phyloP scores from a whole-genome alignment of 2,797 vertebrate species.

The Muscicapa striata region DNA sequence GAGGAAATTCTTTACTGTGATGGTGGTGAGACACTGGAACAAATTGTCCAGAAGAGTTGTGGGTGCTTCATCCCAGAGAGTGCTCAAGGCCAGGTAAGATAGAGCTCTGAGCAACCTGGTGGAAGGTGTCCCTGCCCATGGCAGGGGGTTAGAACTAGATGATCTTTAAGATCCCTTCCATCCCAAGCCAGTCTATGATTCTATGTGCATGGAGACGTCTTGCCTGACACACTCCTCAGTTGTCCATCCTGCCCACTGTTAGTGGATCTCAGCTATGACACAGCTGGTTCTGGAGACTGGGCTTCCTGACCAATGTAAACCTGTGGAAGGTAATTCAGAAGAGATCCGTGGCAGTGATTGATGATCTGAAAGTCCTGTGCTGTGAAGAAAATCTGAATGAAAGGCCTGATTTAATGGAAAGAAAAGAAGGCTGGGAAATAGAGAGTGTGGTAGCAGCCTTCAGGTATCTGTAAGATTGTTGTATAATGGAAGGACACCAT shows the following conservation, averaged over 20 bases:
- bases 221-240: not conserved
- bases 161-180: not conserved
- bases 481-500: not conserved
- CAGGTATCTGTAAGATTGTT: not conserved
- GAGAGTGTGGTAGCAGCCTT: not conserved
- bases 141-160: not conserved
- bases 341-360: not conserved
- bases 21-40: not conserved
- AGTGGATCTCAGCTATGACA: not conserved
- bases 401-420: not conserved
- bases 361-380: not conserved
- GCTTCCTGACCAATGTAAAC: not conserved
- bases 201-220: not conserved
- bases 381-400: not conserved
- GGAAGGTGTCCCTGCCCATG: not conserved
- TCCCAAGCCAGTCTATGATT: not conserved
- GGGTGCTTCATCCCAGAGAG: not conserved
- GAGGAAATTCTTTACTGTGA: not conserved
- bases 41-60: not conserved
- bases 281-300: not conserved
- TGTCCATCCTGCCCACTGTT: not conserved
- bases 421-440: not conserved
- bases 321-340: not conserved
- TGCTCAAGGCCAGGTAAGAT: not conserved
- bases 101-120: not conserved